Conservation (phyloP, 2,113 vertebrate genomes). For the Clarias macrocephalus region DNA sequence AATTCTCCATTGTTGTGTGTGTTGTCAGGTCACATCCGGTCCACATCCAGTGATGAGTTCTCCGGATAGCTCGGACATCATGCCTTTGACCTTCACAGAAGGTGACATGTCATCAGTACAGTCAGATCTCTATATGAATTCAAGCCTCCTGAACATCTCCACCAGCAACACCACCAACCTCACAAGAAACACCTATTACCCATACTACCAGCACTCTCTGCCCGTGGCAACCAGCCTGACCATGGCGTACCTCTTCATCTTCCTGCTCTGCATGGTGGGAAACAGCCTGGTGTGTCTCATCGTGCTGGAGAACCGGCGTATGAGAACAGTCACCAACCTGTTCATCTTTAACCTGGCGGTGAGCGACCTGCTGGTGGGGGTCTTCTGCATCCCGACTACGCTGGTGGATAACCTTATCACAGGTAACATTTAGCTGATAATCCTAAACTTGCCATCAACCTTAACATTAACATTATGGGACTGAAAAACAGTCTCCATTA, state of each 20-base stretch:
- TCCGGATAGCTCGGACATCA: slow-evolving; percentile 53
- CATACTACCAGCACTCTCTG: slow-evolving; percentile 78
- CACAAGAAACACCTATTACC: slow-evolving; percentile 66
- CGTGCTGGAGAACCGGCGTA: slow-evolving; percentile 73
- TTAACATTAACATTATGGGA: neutral
- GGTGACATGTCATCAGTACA: slow-evolving; percentile 47
- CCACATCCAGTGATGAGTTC: slow-evolving; percentile 44
- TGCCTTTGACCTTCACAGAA: slow-evolving; percentile 49
- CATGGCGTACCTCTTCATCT: slow-evolving; percentile 77
- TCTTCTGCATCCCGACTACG: slow-evolving; percentile 82
- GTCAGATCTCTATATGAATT: slow-evolving; percentile 43
- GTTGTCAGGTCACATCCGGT: slow-evolving; percentile 25
- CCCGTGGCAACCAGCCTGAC: slow-evolving; percentile 71
- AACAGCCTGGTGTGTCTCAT: slow-evolving; percentile 79
- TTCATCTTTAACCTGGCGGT: slow-evolving; percentile 82
- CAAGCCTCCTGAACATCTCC: slow-evolving; percentile 44
- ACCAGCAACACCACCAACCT: slow-evolving; percentile 48
- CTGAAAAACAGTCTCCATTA: neutral
- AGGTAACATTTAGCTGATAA: slow-evolving; percentile 61
- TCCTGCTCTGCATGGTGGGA: slow-evolving; percentile 78
- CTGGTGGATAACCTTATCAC: slow-evolving; percentile 81
- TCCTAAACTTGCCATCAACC: neutral
- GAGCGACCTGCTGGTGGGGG: slow-evolving; percentile 80
- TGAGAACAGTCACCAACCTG: slow-evolving; percentile 80
- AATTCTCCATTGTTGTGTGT: neutral